These are phyloP conservation scores for Lamprotornis superbus DNA, from an alignment of 2,113 vertebrate species.

Conservation along the genomic window DNA sequence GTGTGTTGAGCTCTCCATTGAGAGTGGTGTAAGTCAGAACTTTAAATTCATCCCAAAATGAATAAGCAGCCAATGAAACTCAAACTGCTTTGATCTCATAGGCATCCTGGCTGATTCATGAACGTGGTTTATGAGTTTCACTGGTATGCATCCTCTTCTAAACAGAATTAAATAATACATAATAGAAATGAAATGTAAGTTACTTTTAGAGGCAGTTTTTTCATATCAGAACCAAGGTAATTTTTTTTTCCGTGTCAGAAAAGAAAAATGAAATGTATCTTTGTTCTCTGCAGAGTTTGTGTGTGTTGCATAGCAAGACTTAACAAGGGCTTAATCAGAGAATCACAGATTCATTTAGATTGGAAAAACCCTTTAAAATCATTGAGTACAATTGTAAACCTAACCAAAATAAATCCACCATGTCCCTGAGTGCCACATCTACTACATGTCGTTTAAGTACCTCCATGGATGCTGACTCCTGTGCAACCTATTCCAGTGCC, in stretches of 20 bases:
- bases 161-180: background rate
- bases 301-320: background rate
- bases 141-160: background rate
- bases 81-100: background rate
- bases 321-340: background rate
- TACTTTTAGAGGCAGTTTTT: background rate
- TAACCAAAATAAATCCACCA: background rate
- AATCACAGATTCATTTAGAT: background rate
- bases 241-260: background rate
- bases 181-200: background rate
- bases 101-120: background rate
- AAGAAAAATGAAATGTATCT: background rate
- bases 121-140: background rate
- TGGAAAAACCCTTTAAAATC: background rate
- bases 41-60: background rate
- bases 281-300: background rate
- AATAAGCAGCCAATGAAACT: background rate
- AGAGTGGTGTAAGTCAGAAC: background rate
- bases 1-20: background rate
- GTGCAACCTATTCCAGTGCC: background rate
- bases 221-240: background rate
- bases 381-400: fast-evolving
- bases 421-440: background rate
- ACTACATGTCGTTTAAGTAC: background rate
- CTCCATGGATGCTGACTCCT: background rate